Base-by-base conservation (phyloP, 2,888 invertebrate genomes). In the Cepaea hortensis region DNA sequence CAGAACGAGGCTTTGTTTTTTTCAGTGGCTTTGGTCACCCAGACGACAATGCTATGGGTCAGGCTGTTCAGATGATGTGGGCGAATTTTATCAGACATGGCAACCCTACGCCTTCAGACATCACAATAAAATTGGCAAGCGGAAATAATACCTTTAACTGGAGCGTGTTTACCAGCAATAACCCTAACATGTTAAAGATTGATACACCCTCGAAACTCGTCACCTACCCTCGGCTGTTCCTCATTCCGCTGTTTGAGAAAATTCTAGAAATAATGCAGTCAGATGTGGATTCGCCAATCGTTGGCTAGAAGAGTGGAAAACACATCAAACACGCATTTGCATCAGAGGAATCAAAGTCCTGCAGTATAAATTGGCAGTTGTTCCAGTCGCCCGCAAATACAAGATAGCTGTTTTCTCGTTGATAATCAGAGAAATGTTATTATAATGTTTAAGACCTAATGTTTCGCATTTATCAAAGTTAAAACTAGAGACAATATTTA, bases 61-160 rank as follows among this genome's bases (percentile, higher is more conserved):
- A 73, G 15, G 23, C 23, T 46, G 81, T 85, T 15, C 77, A 80
- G 18, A 75, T 65, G 7, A 81, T 85, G 85, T 85, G 85, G 85
- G 61, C 35, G n/a, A 85, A 85, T 75, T 85, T 85, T 70, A 76
- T 79, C 3, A 85, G 79, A 76, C 55, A 23, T 48, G 85, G 85
- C 35, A 55, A 85, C 68, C 85, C 85, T 7, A 85, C 85, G 7
- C 79, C 85, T 20, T 20, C 79, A 3, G 23, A 62, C 15, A 46
- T 50, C 20, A 20, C 76, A 1, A 13, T 9, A 15, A 20, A 18
- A 50, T 20, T 4, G 6, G 20, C 3, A 20, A 48, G 11, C 11
- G 50, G 50, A 48, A 76, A n/a, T 50, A 50, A 55, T 55, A 55
- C 55, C 11, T 9, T 55, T 11, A 55, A 55, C 7, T 55, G 55